These are phyloP conservation scores for Labeo rohita DNA, from an alignment of 2,113 vertebrate genomes.

Conservation along the genomic window DNA sequence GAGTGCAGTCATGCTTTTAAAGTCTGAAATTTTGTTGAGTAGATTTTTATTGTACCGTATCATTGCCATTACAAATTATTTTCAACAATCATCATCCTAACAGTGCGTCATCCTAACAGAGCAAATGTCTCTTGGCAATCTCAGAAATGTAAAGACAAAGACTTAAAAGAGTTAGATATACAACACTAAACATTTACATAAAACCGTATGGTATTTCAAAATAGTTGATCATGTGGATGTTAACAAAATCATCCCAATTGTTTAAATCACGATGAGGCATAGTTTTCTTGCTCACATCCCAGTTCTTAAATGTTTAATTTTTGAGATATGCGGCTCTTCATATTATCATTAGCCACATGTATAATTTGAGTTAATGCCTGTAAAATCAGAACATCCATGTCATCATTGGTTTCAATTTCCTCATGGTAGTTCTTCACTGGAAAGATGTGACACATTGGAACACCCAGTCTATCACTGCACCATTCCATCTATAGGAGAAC, in stretches of 20 bases:
- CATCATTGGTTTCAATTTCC: neutral
- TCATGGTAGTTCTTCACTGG: slow-evolving; percentile 34
- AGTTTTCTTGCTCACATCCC: neutral
- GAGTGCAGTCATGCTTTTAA: too few relatives aligned
- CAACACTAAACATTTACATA: neutral
- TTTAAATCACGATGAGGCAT: neutral
- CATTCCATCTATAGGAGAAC: neutral
- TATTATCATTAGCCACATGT: neutral
- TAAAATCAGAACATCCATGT: slow-evolving; percentile 16
- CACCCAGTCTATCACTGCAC: neutral
- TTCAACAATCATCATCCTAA: too few relatives aligned
- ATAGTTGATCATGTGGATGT: neutral
- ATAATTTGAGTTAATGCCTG: slow-evolving; percentile 1
- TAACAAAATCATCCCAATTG: neutral
- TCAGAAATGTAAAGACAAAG: too few relatives aligned
- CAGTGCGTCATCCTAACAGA: too few relatives aligned
- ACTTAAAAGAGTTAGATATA: too few relatives aligned
- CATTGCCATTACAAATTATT: too few relatives aligned
- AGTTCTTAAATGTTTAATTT: neutral
- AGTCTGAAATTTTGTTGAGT: too few relatives aligned
- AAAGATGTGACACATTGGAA: slow-evolving; percentile 15
- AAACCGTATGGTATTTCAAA: neutral
- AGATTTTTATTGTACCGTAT: too few relatives aligned
- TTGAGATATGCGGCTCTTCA: neutral
- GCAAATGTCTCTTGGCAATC: too few relatives aligned